phyloP scores from a whole-genome alignment of 2,797 vertebrate genomes.

The Ibycter americanus region DNA sequence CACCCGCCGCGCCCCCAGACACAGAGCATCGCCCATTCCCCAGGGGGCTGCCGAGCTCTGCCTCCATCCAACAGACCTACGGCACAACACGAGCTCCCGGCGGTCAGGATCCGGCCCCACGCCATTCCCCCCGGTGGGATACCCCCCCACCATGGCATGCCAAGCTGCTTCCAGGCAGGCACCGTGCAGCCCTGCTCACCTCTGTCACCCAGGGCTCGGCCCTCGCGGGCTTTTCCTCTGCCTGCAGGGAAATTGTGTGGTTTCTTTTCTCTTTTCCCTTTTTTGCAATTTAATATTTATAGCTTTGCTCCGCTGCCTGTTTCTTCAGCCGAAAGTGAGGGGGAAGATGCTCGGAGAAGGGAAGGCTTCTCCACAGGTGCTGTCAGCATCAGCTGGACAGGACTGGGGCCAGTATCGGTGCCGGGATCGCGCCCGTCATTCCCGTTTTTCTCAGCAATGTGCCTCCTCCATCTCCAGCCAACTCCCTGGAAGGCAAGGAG shows the following conservation, averaged over 20 bases:
- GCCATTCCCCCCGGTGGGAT: accelerated
- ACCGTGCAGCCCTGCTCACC: background rate
- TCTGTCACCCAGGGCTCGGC: background rate
- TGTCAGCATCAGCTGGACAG: background rate
- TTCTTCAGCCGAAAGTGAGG: background rate
- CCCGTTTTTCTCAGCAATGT: background rate
- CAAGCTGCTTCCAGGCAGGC: background rate
- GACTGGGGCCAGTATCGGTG: background rate
- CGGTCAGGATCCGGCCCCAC: background rate
- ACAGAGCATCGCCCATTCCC: background rate
- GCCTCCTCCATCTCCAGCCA: background rate
- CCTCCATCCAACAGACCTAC: background rate
- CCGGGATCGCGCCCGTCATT: accelerated
- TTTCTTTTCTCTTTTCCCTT: background rate
- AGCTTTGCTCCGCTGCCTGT: background rate
- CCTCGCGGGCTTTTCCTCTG: background rate
- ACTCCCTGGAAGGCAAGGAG: background rate
- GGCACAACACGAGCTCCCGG: background rate
- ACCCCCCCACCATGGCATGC: accelerated
- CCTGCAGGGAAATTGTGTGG: background rate
- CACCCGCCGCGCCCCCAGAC: accelerated
- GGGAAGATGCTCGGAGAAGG: background rate
- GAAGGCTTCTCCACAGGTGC: background rate
- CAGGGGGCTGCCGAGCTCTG: background rate
- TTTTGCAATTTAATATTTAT: background rate